Evolutionary conservation across 2,113 vertebrate species (phyloP), one percentile per base, ranked within the genome.

Genomic region (Gymnogyps californianus): DNA sequence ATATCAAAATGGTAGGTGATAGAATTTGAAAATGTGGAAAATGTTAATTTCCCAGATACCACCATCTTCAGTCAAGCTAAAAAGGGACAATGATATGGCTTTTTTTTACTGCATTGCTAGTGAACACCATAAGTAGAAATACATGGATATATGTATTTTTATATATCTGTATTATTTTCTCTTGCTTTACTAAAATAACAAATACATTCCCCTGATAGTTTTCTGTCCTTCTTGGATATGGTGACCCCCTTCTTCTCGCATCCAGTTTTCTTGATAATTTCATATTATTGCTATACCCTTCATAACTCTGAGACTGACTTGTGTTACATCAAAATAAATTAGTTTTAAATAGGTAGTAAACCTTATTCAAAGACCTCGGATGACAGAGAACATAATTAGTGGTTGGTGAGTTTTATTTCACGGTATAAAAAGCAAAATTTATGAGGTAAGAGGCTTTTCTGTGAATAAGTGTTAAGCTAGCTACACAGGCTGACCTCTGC

Each of bases 31-130:
- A 67, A 75, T n/a, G 3, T 55, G 32, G 13, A 92, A 71, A 75
- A 62, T 22, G 0, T 36, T 80, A 13, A 55, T 90, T 93, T 88
- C 44, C 9, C 24, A 64, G 18, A 32, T 76, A 46, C 12, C 40
- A 31, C 14, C 7, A 32, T 61, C 5, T 16, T 72, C 17, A 67
- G 13, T 58, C 31, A 67, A 11, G 6, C 16, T 51, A 46, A 52
- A 64, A 85, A 36, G 12, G 4, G 18, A 31, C 29, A 36, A 49
- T 2, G 1, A 1, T n/a, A 32, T 4, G 4, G 1, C 0, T 2
- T 40, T 44, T 69, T 29, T 52, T 42, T 28, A 24, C 4, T 40
- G 4, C 26, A 26, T 61, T 82, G 9, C 32, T 71, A 34, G 12
- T 34, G 13, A 94, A n/a, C 7, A 21, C 2, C 6, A 6, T 24